Evolutionary conservation across 2,888 invertebrate species (phyloP).

Genomic region (Lysandra coridon): DNA sequence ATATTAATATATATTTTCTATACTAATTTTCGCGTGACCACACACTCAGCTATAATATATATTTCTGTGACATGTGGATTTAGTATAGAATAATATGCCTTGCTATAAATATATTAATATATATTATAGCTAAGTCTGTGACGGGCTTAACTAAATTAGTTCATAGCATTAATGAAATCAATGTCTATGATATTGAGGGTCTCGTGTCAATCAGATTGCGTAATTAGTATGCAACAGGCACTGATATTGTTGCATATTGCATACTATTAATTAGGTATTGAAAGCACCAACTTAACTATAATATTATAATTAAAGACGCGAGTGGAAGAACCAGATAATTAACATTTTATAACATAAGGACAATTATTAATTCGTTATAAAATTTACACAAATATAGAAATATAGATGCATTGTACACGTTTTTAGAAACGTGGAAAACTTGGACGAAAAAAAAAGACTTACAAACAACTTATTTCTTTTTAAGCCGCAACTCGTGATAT

Average conservation of each 20-base stretch:
- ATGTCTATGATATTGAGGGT: neutral
- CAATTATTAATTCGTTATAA: too few relatives aligned
- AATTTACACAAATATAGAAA: neutral
- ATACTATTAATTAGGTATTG: neutral
- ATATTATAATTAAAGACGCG: too few relatives aligned
- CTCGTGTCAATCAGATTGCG: neutral
- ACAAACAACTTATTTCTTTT: constrained; percentile 3
- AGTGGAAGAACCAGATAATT: too few relatives aligned
- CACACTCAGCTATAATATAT: too few relatives aligned
- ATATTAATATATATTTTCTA: too few relatives aligned
- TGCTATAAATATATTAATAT: too few relatives aligned
- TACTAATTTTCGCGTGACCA: too few relatives aligned
- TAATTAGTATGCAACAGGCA: constrained; percentile 9
- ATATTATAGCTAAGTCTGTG: too few relatives aligned
- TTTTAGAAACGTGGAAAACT: neutral
- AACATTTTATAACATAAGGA: too few relatives aligned
- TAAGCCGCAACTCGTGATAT: neutral
- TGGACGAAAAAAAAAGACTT: neutral
- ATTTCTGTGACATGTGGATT: too few relatives aligned
- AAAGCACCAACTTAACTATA: too few relatives aligned
- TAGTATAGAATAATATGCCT: too few relatives aligned
- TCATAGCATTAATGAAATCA: neutral
- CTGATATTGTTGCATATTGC: neutral
- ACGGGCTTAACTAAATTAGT: neutral
- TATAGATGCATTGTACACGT: neutral